Percentiles rank a stretch among this genome's conserved stretches.
phyloP scores from a whole-genome alignment of 2,113 vertebrate species.

The Sceloporus undulatus region DNA sequence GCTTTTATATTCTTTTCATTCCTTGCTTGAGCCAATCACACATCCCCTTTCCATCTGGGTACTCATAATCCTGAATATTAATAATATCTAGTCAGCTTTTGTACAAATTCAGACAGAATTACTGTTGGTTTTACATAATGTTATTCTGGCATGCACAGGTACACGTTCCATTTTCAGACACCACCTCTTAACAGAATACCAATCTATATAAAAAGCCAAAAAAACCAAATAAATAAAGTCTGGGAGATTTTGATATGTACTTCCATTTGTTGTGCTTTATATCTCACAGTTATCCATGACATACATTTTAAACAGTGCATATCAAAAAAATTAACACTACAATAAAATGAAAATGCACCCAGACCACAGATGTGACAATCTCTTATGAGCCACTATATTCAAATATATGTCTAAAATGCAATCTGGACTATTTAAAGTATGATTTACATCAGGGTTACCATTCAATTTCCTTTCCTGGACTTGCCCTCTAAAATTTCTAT shows the following conservation, averaged over 20 bases:
- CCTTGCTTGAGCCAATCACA: background rate
- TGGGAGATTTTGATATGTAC: slow-evolving; percentile 20
- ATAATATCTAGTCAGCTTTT: background rate
- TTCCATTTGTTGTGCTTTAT: slow-evolving; percentile 40
- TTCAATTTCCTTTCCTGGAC: no score
- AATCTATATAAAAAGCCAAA: slow-evolving; percentile 57
- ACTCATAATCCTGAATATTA: background rate
- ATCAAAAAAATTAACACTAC: slow-evolving; percentile 18
- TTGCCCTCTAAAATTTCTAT: no score
- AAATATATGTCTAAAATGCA: slow-evolving; percentile 16
- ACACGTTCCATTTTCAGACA: background rate
- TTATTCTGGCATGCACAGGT: background rate
- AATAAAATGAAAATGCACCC: background rate
- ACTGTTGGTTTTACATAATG: background rate
- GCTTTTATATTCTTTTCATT: background rate
- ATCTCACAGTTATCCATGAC: slow-evolving; percentile 15
- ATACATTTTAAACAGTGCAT: background rate
- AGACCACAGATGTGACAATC: slow-evolving; percentile 33
- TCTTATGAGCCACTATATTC: background rate
- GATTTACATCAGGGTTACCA: no score
- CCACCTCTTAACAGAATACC: background rate
- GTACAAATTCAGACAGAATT: background rate
- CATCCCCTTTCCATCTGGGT: background rate
- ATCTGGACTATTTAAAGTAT: background rate
- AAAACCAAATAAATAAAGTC: background rate